Evolutionary conservation across 2,797 vertebrate genomes (phyloP).

Genomic region (Artibeus jamaicensis): DNA sequence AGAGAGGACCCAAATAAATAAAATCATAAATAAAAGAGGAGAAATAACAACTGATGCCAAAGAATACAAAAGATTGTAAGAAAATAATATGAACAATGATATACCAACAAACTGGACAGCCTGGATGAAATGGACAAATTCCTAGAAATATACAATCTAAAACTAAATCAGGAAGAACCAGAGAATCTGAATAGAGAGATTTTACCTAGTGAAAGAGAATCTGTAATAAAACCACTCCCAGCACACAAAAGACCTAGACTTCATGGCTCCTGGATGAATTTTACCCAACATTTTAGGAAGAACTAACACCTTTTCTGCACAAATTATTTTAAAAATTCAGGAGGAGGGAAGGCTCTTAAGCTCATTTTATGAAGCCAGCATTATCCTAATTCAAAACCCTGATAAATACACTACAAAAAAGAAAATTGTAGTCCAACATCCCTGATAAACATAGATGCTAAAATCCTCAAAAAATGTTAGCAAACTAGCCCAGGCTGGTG

Average conservation of each 20-base stretch:
- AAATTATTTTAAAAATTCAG: not conserved
- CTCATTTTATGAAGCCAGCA: not conserved
- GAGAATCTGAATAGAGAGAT: not conserved
- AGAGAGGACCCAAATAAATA: not conserved
- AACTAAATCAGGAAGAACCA: not conserved
- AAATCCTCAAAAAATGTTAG: not conserved
- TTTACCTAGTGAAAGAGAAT: not conserved
- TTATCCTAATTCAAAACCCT: not conserved
- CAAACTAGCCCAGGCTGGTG: too few species aligned
- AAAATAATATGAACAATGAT: not conserved
- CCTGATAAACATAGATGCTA: not conserved
- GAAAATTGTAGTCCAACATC: not conserved
- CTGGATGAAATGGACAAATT: not conserved
- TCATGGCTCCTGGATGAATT: not conserved
- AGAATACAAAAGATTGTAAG: not conserved
- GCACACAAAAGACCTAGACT: not conserved
- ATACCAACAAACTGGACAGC: not conserved
- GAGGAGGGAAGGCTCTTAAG: not conserved
- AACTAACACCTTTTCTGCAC: not conserved
- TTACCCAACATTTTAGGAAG: not conserved
- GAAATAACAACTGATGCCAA: not conserved
- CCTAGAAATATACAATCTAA: not conserved
- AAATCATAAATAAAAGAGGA: not conserved
- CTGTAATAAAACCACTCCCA: not conserved
- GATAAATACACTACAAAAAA: not conserved